Evolutionary conservation across 2,888 invertebrate species (phyloP), one percentile per base, ranked within the genome.

Genomic region (Patella ulyssiponensis): DNA sequence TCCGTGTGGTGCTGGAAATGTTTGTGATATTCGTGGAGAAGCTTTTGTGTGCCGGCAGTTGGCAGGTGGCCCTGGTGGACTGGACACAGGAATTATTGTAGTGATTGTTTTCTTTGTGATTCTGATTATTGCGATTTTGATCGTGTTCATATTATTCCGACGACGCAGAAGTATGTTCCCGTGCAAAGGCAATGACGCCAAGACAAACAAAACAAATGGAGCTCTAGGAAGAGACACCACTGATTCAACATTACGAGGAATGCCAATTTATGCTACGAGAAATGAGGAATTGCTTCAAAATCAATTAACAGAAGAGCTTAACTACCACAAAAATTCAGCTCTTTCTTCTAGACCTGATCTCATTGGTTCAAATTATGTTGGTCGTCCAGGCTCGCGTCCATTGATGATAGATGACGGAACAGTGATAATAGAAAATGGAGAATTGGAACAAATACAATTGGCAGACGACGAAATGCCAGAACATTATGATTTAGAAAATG

Each of bases 41-140:
- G 80, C 64, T 3, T 81, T 82, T 27, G 75, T 79, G 9, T 88
- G 88, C 79, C 77, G 51, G 77, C 82, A 27, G 94, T 95, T 2
- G 9, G 94, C 95, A 0, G 94, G 95, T 83, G 95, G 95, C 5
- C 95, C 96, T 3, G 96, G 96, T 92, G 97, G 97, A 0, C 93
- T 98, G 12, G 96, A 96, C 88, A 96, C 98, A 81, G 98, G 98
- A 76, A 95, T 98, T 79, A 97, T 97, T 1, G 93, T 98, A 54
- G 97, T 98, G 27, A 96, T 98, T 81, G 96, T 97, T 44, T 98
- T 98, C 93, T 98, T 98, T 89, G 95, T 96, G 9, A 95, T 97
- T 52, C 78, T 90, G 14, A 81, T 90, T 33, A 83, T 90, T 15
- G 88, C 83, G 33, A 88, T 90, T 51, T 82, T 90, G 15, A 84